phyloP scores from a whole-genome alignment of 2,113 vertebrate species.

The Tachysurus fulvidraco region DNA sequence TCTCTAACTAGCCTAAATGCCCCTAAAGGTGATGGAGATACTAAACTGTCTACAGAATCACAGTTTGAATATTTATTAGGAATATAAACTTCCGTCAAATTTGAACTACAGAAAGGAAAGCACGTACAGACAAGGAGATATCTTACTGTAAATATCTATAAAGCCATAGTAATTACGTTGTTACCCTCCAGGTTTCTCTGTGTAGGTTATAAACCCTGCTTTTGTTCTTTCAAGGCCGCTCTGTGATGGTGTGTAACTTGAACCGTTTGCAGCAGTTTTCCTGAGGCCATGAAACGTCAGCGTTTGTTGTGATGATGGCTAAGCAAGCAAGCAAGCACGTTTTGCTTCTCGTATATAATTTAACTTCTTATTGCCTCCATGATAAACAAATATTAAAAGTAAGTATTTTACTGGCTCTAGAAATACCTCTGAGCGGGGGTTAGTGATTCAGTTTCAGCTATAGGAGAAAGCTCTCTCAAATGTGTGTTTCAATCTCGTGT shows the following conservation, averaged over 20 bases:
- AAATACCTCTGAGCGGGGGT: not conserved
- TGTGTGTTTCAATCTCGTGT: not conserved
- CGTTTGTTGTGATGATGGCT: not conserved
- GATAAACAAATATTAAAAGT: not conserved
- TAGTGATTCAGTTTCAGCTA: not conserved
- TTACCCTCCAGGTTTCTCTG: not conserved
- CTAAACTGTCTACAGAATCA: not conserved
- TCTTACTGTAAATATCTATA: not conserved
- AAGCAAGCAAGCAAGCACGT: not conserved
- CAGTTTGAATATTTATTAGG: not conserved
- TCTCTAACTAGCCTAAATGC: not conserved
- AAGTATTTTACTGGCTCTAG: not conserved
- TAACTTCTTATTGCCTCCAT: not conserved
- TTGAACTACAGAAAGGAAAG: not conserved
- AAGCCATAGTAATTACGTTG: not conserved
- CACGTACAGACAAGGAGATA: not conserved
- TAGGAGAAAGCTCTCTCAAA: not conserved
- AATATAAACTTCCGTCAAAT: not conserved
- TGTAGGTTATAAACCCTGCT: not conserved
- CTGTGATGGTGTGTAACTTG: not conserved
- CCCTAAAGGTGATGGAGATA: not conserved
- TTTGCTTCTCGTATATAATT: slow-evolving; percentile 1
- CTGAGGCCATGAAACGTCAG: not conserved
- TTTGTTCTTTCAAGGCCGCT: not conserved
- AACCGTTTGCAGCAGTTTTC: not conserved